Base-by-base conservation (phyloP, 2,797 vertebrate species). In the Adrianichthys oophorus region DNA sequence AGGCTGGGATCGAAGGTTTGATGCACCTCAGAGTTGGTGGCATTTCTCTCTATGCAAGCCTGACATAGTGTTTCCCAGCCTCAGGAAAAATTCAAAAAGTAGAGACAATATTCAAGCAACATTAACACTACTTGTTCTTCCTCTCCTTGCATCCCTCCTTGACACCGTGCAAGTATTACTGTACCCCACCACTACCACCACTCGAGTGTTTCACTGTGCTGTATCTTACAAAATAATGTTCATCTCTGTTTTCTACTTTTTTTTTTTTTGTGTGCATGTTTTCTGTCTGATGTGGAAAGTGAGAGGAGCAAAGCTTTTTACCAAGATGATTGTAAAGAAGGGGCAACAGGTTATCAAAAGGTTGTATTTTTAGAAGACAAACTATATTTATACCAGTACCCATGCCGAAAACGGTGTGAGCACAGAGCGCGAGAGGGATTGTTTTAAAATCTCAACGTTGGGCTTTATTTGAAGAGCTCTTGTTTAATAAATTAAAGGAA, bases 321-420 rank as follows among this genome's bases (percentile, higher is more conserved):
- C 75, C 65, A 41, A 76, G 78, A 80, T 56, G 78, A 82, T 76
- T 88, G 80, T 78, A 81, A 81, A 72, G 79, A 66, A 52, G 68
- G 65, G 76, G 67, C 70, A 79, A 83, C 56, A 74, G 72, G 78
- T 76, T 62, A 85, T 74, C 51, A 80, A 72, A 76, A 62, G 83
- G 84, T 82, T 76, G 63, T 90, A 89, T 91, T 89, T 91, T 89
- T 89, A 83, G 83, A 85, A 72, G 71, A 87, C 23, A 82, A 80
- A 87, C 78, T 89, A 88, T 93, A 90, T 92, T 92, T 91, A 91
- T 92, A 89, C 80, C 76, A 65, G 84, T 59, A 75, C 75, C 79
- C 82, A 77, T 73, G 70, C 76, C 76, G 68, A 37, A 71, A 70
- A 56, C 7, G 71, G 86, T 51, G 65, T 86, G 78, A 81, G 82